Base-by-base conservation (phyloP, 2,113 vertebrate genomes). In the Potamarius usumacintae region DNA sequence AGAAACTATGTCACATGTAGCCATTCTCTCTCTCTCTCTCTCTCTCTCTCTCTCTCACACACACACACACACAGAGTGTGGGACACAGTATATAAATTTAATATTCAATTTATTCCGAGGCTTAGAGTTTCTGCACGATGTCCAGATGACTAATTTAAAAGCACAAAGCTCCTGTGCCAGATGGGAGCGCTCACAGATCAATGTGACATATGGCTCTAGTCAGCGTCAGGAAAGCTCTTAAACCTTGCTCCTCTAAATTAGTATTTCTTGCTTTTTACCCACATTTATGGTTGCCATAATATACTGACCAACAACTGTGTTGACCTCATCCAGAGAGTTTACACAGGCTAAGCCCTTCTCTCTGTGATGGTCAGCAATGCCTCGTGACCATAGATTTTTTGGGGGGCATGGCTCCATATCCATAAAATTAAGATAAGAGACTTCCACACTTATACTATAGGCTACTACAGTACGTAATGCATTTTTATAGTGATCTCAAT, bases 1-100 rank as follows among this genome's bases (percentile, higher is more conserved):
- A 77, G 62, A 83, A 90, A 72, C 12, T 89, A 90, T 89, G 83
- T 30, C 11, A 87, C 60, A 83, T 17, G 50, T 42, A 55, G 25
- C 52, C 69, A 58, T 63, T 63, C 55, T 53, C 52, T 53, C 52
- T 53, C 52, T 53, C 52, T 53, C 52, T 53, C 9, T 53, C 52
- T 53, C 52, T 53, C 52, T 53, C 52, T 53, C 52, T 53, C 52
- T 53, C 52, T 53, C 52, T 7, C 22, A 30, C 52, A 57, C 77
- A 55, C 25, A 30, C 77, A 79, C 76, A 78, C 76, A 78, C 50
- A 78, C 20, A 42, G 42, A 42, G 42, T 42, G 42, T 42, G 2
- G 0, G 7, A 48, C 18, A 50, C 42, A 78, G 3, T 25, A 77
- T 53, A 78, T 78, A 80, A 30, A 80, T 30, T 5, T 58, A 11